Base-by-base conservation (phyloP, 2,888 invertebrate species). In the Rhorus exstirpatorius region DNA sequence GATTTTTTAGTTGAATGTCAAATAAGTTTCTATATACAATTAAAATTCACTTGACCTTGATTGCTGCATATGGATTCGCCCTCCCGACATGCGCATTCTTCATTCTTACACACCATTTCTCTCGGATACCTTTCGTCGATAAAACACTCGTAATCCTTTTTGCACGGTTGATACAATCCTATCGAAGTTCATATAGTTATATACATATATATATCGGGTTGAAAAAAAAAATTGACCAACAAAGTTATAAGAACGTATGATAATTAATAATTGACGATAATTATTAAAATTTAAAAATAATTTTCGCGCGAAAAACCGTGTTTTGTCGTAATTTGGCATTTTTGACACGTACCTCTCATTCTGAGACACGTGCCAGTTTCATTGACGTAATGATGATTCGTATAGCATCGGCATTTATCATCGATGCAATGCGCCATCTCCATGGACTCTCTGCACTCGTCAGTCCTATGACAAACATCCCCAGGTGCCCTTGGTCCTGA, bases 381-480 rank as follows among this genome's bases (percentile, higher is more conserved):
- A 14, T 87, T 86, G 1, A 71, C 84, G 26, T 87, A 90, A 80
- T 85, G 87, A 58, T 87, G 79, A 7, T 80, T 72, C 10, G 84
- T 68, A 38, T 85, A 67, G 68, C 90, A 90, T 1, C 31, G 76
- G 26, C 90, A 90, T 17, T 76, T 78, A 24, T 81, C 83, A 3
- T 85, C 72, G 60, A 89, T 85, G 67, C 90, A 90, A 17, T 76
- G 67, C 1, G 89, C 85, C 24, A 79, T 83, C 10, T 72, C 82
- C 51, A 90, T 60, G 1, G 67, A 75, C 0, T 90, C 90, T 12
- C 72, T 83, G 79, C 90, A 90, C 8, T 89, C 86, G 53, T 89
- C 88, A n/a, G 79, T 81, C 2, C 81, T 74, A 53, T 90, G 90
- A 61, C 90, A 90, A 46, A 3, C 72, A 51, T 90, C 90, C 1